Percentiles rank a stretch among this genome's conserved stretches.
phyloP scores from a whole-genome alignment of 2,888 invertebrate genomes.

The Caenorhabditis sp. region DNA sequence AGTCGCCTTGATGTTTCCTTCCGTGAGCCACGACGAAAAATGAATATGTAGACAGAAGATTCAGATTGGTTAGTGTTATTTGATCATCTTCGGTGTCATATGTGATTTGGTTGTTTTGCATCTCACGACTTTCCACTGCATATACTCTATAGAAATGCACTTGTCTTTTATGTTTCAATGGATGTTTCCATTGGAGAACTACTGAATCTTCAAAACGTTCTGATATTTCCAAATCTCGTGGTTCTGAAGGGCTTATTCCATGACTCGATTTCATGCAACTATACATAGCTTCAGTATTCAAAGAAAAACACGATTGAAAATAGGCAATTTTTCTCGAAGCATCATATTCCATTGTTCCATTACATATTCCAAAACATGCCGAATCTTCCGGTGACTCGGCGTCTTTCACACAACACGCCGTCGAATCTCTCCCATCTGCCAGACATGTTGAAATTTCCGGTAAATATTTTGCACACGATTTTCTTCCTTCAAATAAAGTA shows the following conservation, averaged over 20 bases:
- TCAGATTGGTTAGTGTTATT: constrained; percentile 18
- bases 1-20: background rate
- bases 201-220: constrained; percentile 10
- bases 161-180: constrained; percentile 10
- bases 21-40: constrained; percentile 40
- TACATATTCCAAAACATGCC: constrained; percentile 62
- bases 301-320: constrained; percentile 48
- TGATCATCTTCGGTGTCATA: constrained; percentile 16
- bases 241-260: constrained; percentile 50
- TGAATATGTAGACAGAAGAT: constrained; percentile 25
- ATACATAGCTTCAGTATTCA: constrained; percentile 61
- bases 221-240: constrained; percentile 28
- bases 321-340: background rate
- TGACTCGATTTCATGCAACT: constrained; percentile 57
- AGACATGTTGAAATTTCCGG: constrained; percentile 58
- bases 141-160: constrained; percentile 32
- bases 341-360: constrained; percentile 34
- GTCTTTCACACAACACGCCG: constrained; percentile 53
- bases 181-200: constrained; percentile 31
- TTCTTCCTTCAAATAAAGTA: constrained; percentile 44
- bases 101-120: background rate
- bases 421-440: constrained; percentile 61
- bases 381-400: constrained; percentile 43
- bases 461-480: constrained; percentile 50
- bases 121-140: constrained; percentile 16